Base-by-base conservation (phyloP, 2,888 invertebrate species). In the Geophilus truncorum region DNA sequence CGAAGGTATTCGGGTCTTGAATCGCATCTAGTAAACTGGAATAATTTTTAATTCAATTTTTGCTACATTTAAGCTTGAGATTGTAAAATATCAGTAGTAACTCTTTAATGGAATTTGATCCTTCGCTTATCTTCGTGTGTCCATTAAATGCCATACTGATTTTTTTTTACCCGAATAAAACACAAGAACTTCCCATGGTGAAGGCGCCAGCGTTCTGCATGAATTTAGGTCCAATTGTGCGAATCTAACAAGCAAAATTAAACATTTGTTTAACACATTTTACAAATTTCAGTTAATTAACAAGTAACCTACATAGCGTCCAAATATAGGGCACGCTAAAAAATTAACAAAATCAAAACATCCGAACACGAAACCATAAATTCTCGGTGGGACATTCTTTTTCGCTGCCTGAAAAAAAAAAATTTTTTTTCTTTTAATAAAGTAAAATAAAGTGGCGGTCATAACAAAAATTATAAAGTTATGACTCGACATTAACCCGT, bases 351-450 rank as follows among this genome's bases (percentile, higher is more conserved):
- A 88, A 86, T 95, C 94, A 87, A 94, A 95, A 57, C 94, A 90
- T 0, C 95, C 95, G 86, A 96, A 95, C 0, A 96, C 94, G 83
- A 95, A 89, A 0, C 96, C 95, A 86, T 94, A 94, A 85, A 94
- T 93, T 10, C 93, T 91, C 0, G 94, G 92, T 18, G 92, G 90
- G 23, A 94, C 93, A 9, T 93, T 92, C 88, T 95, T 95, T 82
- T 89, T 90, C 85, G 93, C 93, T 12, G 95, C 95, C 94, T 94
- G 62, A 2, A 62, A 32, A 32, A 6, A 32, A 75, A 3, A 75
- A 23, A n/a, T n/a, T n/a, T n/a, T n/a, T n/a, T n/a, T n/a, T n/a
- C n/a, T n/a, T n/a, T n/a, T n/a, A n/a, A n/a, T n/a, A n/a, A n/a
- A n/a, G n/a, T n/a, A n/a, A n/a, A n/a, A n/a, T n/a, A n/a, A n/a